These are phyloP conservation scores for Pygoscelis antarcticus DNA, from an alignment of 2,113 vertebrate genomes.

Conservation along the genomic window DNA sequence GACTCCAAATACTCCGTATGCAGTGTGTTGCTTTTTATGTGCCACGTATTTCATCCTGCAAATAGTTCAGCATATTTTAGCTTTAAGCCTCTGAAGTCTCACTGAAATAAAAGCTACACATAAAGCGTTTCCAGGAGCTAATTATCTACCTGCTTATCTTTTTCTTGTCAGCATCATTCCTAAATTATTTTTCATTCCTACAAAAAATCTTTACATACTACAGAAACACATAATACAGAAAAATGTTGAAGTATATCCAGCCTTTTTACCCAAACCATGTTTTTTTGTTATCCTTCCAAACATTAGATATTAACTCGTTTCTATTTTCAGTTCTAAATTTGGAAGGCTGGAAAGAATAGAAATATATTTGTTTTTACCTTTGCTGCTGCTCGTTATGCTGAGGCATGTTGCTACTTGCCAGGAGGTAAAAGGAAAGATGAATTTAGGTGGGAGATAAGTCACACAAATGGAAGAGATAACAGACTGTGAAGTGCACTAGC, in stretches of 20 bases:
- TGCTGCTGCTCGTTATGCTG: neutral
- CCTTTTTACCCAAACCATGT: neutral
- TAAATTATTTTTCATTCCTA: neutral
- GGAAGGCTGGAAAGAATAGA: neutral
- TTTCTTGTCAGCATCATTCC: neutral
- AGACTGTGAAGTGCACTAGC: neutral
- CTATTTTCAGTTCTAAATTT: neutral
- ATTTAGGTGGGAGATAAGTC: neutral
- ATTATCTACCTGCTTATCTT: neutral
- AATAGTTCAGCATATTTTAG: neutral
- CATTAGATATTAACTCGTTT: neutral
- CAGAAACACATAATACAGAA: neutral
- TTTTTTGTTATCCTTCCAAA: neutral
- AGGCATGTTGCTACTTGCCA: neutral
- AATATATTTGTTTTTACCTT: neutral
- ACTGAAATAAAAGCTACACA: neutral
- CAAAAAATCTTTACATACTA: neutral
- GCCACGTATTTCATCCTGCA: neutral
- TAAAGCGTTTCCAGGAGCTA: neutral
- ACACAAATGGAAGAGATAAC: conserved; percentile 1
- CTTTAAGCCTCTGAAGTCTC: neutral
- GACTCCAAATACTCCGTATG: neutral
- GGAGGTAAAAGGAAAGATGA: neutral
- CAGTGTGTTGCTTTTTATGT: neutral
- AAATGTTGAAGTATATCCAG: neutral